These are phyloP conservation scores for Pelusios castaneus DNA, from an alignment of 2,113 vertebrate species.

Conservation along the genomic window DNA sequence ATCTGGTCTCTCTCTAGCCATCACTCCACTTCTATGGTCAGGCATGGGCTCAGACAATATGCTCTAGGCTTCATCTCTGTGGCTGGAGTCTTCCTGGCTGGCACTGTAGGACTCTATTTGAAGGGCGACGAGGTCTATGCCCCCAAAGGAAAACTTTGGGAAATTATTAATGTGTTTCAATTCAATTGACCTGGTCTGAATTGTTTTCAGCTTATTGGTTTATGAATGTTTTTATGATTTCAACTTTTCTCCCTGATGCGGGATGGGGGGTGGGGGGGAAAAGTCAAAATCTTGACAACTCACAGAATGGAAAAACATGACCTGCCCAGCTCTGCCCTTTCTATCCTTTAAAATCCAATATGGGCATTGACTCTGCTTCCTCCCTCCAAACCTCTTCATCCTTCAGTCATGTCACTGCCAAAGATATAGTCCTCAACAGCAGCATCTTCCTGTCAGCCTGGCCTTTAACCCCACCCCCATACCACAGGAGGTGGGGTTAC, in stretches of 20 bases:
- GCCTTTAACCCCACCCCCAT: not conserved
- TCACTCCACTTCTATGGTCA: not conserved
- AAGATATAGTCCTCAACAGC: not conserved
- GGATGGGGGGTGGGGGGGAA: not conserved
- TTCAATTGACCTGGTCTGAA: not conserved
- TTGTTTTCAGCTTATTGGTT: not conserved
- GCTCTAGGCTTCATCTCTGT: not conserved
- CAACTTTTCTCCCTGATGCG: not conserved
- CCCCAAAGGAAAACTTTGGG: not conserved
- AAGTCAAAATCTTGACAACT: not conserved
- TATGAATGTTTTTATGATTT: not conserved
- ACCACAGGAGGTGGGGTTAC: not conserved
- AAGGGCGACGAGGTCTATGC: not conserved
- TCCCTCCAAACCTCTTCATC: not conserved
- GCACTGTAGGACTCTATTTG: not conserved
- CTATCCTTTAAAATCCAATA: not conserved
- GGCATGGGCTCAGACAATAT: not conserved
- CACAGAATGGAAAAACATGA: not conserved
- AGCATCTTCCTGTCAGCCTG: too few relatives aligned
- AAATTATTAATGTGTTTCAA: not conserved
- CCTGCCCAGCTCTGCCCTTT: not conserved
- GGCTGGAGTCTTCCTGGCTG: not conserved
- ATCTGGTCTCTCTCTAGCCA: not conserved
- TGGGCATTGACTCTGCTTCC: not conserved
- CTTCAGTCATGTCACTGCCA: not conserved